These are phyloP conservation scores for Bombyx mandarina DNA, from an alignment of 1,140 invertebrate species.

Conservation along the genomic window DNA sequence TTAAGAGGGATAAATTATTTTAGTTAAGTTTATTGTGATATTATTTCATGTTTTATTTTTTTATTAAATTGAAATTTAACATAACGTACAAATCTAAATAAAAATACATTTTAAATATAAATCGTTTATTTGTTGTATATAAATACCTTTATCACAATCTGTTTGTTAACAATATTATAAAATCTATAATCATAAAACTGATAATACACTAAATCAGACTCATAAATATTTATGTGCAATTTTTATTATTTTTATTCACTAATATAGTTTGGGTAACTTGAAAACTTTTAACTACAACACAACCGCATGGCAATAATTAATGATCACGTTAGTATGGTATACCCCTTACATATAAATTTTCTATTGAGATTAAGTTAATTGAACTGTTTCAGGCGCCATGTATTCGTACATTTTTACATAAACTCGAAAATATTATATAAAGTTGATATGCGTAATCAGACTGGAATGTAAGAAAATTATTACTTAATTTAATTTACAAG, in stretches of 20 bases:
- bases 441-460: too few relatives aligned
- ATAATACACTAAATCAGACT: constrained; percentile 57
- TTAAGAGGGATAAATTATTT: neutral
- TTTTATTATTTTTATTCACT: constrained; percentile 38
- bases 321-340: constrained; percentile 45
- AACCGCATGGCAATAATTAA: constrained; percentile 55
- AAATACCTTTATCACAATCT: constrained; percentile 64
- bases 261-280: constrained; percentile 58
- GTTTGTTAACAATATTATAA: constrained; percentile 27
- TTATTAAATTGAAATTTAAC: too few relatives aligned
- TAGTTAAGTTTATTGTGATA: too few relatives aligned
- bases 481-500: too few relatives aligned
- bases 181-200: constrained; percentile 48
- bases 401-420: too few relatives aligned
- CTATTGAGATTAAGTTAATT: constrained; percentile 16
- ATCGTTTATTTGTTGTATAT: constrained; percentile 36
- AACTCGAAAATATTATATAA: too few relatives aligned
- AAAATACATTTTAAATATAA: constrained; percentile 8
- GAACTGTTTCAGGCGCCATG: constrained; percentile 5
- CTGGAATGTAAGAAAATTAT: too few relatives aligned
- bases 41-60: too few relatives aligned
- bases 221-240: constrained; percentile 66
- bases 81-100: too few relatives aligned
- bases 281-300: constrained; percentile 43
- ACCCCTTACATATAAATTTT: constrained; percentile 10